A percentile compares a stretch with the other conserved stretches of the same genome.
Conservation (phyloP, 2,113 vertebrate species). For the Seriola dumerili region DNA sequence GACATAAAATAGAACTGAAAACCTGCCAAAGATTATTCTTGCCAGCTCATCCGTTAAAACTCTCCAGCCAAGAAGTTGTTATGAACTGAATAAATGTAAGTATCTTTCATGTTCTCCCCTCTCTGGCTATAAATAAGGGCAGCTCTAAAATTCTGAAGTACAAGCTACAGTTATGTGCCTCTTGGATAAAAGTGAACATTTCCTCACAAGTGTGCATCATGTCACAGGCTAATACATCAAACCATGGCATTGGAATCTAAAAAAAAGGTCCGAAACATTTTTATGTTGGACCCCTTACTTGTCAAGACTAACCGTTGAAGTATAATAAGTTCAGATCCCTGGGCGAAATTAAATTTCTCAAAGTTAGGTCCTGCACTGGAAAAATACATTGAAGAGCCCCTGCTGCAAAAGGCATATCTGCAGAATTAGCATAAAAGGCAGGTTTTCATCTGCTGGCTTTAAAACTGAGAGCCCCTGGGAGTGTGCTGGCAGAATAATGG, state of each 20-base stretch:
- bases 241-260: not conserved
- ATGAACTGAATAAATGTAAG: not conserved
- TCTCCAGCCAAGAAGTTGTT: not conserved
- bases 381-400: constrained; percentile 65
- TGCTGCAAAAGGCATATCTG: constrained; percentile 63
- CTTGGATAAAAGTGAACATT: not conserved
- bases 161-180: not conserved
- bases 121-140: not conserved
- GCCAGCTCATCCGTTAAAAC: not conserved
- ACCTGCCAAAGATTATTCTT: not conserved
- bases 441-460: constrained; percentile 75
- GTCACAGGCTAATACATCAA: not conserved
- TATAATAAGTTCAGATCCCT: constrained; percentile 57
- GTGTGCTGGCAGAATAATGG: constrained; percentile 69
- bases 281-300: constrained; percentile 16
- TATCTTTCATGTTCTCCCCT: not conserved
- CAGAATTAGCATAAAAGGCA: constrained; percentile 79
- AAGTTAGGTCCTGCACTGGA: constrained; percentile 46
- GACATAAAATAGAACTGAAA: not conserved
- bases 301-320: constrained; percentile 34
- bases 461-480: constrained; percentile 67
- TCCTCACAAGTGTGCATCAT: not conserved
- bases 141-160: not conserved
- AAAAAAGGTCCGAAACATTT: constrained; percentile 16
- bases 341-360: constrained; percentile 60